Evolutionary conservation across 2,888 invertebrate genomes (phyloP), one percentile per base, ranked within the genome.

Genomic region (Dynastes hyllus): DNA sequence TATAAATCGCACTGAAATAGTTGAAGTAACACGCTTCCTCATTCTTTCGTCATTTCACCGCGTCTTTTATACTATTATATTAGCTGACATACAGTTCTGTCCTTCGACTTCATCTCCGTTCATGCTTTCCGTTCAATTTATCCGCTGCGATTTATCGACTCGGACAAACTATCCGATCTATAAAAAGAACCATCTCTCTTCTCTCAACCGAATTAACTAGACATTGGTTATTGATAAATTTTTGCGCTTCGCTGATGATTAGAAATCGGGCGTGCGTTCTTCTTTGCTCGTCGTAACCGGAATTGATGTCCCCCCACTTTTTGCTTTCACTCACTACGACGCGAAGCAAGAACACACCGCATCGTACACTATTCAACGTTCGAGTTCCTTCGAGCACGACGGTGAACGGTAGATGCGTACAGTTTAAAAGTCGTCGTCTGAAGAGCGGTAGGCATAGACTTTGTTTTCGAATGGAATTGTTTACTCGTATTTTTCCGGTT

Each of bases 181-280:
- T 58, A 58, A 16, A 37, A 37, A 71, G n/a, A 11, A 27, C 61
- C 40, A 75, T 75, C 58, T 11, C 40, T 61, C n/a, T 45, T 50
- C n/a, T 58, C 27, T 40, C 58, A 73, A 37, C 58, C 58, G 58
- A 50, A 55, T 61, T 75, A 58, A 58, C 61, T 37, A 45, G 29
- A 50, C 73, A 61, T 75, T 37, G 73, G 61, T 75, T 75, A 75
- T 75, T 75, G 73, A 75, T 61, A 75, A 75, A 75, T 75, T 75
- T 75, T 75, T 75, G 73, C 73, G 73, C 73, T 75, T 29, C 73
- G 50, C 27, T 61, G 73, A 22, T 22, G 22, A 75, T 75, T 75
- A 75, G 73, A 75, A 61, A 75, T 61, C 73, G 61, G 29, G 73
- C 73, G 73, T 63, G 73, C 73, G 73, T 75, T 75, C 61, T 75